Base-by-base conservation (phyloP, 1,140 invertebrate genomes). In the Leucophenga varia region DNA sequence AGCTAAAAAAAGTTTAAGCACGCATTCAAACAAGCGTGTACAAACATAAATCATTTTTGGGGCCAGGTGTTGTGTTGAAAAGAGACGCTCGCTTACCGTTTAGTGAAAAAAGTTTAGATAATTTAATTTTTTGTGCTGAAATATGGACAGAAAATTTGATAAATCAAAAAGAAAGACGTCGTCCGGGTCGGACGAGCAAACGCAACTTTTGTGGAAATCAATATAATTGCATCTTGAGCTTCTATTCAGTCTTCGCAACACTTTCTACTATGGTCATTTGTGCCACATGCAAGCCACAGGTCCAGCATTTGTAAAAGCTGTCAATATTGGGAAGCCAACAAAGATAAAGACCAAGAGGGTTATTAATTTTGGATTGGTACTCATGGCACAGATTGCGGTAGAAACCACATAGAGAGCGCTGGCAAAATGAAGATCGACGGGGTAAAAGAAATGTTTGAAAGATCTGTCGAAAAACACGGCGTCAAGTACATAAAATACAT, bases 401-500 rank as follows among this genome's bases (percentile, higher is more conserved):
- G 7, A 30, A 30, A 30, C 25, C 25, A 30, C n/a, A n/a, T 8
- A 30, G 25, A n/a, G 12, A 30, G 25, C 25, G 7, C 25, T 30
- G 25, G 25, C 7, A 30, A 30, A 30, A 30, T 30, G 25, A n/a
- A 30, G 25, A n/a, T 30, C 7, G 25, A 30, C 25, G 25, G 7
- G 7, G 25, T 30, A 30, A 30, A 8, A 30, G 25, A 30, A n/a
- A 30, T 30, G 25, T 30, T 30, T n/a, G n/a, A n/a, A n/a, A n/a
- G n/a, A n/a, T n/a, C n/a, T n/a, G n/a, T n/a, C n/a, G 42, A 54
- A 35, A 40, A 51, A 40, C 43, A 50, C 54, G 19, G 43, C 9
- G 49, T 57, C 9, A 50, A 39, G 40, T 64, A 61, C 53, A 20
- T 13, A 3, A 52, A 50, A 12, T 68, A 68, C 28, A 50, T 61